Evolutionary conservation across 2,797 vertebrate genomes (phyloP), one percentile per base, ranked within the genome.

Genomic region (Silurus lanzhouensis): DNA sequence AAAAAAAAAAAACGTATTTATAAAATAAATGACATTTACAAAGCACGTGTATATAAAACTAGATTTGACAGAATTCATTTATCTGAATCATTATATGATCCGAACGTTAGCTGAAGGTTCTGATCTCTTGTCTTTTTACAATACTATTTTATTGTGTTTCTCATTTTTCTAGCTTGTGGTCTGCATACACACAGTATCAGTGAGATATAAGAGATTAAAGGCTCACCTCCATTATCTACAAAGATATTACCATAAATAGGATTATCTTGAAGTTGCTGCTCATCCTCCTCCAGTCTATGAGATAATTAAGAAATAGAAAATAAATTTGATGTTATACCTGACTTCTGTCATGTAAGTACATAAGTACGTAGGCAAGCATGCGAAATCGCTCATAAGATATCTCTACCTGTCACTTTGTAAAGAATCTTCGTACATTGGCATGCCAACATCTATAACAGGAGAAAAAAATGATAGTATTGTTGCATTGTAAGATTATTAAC

Each of bases 181-280:
- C 38, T 38, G 38, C 38, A 38, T 38, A 38, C 38, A 4, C 38
- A 70, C 44, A 46, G 6, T 22, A 31, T 67, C 13, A 31, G 64
- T 67, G 67, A 19, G 38, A 8, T 20, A 71, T 44, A 22, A 20
- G 17, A 12, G 38, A 75, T 74, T 3, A 15, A 88, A 86, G 68
- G 6, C 90, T 91, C 85, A 95, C 94, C 90, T 89, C 71, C 82
- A 87, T 84, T 79, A 6, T 93, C 91, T 85, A 90, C 81, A 86
- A 58, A 89, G 86, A 95, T 94, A 91, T 95, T 96, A 57, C 95
- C 95, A 82, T 95, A 96, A 82, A 95, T 95, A 70, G 95, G 94
- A 93, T 95, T 95, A 70, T 95, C 94, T 61, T 91, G 92, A 84
- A 86, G 90, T 79, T 85, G 84, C 68, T 57, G 77, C 1, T 83